A percentile compares a stretch with the other conserved stretches of the same genome.
phyloP scores from a whole-genome alignment of 2,797 vertebrate species.

The Nannoperca australis region DNA sequence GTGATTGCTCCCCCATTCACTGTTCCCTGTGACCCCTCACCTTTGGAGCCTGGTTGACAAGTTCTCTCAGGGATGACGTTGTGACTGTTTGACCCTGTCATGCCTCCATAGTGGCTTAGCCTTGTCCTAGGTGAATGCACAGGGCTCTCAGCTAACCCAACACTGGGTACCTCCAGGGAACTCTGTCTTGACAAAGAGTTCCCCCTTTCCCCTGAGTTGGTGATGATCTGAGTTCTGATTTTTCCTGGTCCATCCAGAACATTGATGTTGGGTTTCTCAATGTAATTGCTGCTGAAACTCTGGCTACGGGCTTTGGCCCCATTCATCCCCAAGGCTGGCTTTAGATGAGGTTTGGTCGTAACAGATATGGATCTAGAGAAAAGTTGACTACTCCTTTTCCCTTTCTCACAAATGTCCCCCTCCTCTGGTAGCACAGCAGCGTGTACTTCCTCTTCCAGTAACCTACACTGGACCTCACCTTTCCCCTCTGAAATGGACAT shows the following conservation, averaged over 20 bases:
- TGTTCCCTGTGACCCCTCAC: constrained; percentile 65
- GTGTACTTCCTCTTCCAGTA: constrained; percentile 62
- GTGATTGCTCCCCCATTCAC: constrained; percentile 73
- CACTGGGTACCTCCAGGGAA: constrained; percentile 76
- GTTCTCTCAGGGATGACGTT: constrained; percentile 85
- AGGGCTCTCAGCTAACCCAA: constrained; percentile 74
- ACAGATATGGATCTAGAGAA: constrained; percentile 90
- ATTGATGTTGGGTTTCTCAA: constrained; percentile 85
- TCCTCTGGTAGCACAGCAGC: constrained; percentile 59
- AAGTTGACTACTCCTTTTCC: constrained; percentile 84
- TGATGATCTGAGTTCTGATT: constrained; percentile 93
- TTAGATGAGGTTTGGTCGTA: constrained; percentile 88
- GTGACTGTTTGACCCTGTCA: constrained; percentile 77
- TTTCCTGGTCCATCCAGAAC: constrained; percentile 84
- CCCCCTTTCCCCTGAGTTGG: constrained; percentile 92
- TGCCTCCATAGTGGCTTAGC: constrained; percentile 83
- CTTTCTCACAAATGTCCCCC: constrained; percentile 66
- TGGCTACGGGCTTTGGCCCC: constrained; percentile 95
- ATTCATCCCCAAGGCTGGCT: constrained; percentile 94
- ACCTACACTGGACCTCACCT: constrained; percentile 61
- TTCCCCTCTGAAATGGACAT: constrained; percentile 64
- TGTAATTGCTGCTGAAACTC: constrained; percentile 90
- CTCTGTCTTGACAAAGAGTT: constrained; percentile 90
- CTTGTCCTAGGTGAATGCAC: constrained; percentile 63
- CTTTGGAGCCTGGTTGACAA: constrained; percentile 73